Evolutionary conservation across 2,888 invertebrate genomes (phyloP).

Genomic region (Microctonus aethiopoides): DNA sequence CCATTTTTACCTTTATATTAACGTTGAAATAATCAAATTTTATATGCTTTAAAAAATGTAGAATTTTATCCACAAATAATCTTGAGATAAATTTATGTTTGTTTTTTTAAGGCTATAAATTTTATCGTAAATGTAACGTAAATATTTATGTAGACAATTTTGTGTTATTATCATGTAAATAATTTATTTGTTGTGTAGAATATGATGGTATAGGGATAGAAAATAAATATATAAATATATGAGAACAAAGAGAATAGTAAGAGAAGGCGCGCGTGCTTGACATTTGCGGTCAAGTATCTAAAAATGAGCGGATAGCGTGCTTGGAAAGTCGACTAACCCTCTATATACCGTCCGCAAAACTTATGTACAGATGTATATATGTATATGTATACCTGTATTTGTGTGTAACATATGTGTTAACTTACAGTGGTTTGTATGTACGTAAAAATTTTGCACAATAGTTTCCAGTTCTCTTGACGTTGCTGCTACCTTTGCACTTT

Average conservation of each 20-base stretch:
- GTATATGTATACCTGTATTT: not conserved
- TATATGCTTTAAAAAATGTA: too few relatives aligned
- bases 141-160: not conserved
- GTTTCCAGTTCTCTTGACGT: not conserved
- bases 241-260: not conserved
- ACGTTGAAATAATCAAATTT: too few relatives aligned
- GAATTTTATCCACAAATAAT: too few relatives aligned
- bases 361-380: not conserved
- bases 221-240: not conserved
- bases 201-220: not conserved
- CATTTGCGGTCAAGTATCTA: slow-evolving; percentile 10
- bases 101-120: not conserved
- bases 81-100: too few relatives aligned
- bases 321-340: not conserved
- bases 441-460: not conserved
- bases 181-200: not conserved
- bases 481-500: slow-evolving; percentile 1
- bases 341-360: not conserved
- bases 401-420: not conserved
- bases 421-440: not conserved
- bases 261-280: not conserved
- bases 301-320: slow-evolving; percentile 20
- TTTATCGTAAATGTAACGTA: not conserved
- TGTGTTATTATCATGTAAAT: not conserved
- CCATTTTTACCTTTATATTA: too few relatives aligned